These are phyloP conservation scores for Tor tambroides DNA, from an alignment of 2,113 vertebrate species.

Conservation along the genomic window DNA sequence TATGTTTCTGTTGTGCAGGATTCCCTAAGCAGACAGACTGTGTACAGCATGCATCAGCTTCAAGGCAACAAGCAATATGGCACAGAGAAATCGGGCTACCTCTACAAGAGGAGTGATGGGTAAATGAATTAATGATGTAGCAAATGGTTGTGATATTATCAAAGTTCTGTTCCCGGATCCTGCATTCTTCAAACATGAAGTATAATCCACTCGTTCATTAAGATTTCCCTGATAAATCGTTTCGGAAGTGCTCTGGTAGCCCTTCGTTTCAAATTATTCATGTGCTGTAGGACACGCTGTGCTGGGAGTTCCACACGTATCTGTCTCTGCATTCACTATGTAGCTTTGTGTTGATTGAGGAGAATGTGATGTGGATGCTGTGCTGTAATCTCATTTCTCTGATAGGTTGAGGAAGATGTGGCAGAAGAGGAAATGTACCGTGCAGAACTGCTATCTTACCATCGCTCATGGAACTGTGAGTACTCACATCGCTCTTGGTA, in stretches of 20 bases:
- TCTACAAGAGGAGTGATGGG: slow-evolving; percentile 79
- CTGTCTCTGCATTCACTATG: not conserved
- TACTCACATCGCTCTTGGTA: not conserved
- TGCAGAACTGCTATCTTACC: slow-evolving; percentile 78
- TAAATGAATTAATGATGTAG: slow-evolving; percentile 50
- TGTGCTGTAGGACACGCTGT: not conserved
- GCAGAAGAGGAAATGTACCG: slow-evolving; percentile 77
- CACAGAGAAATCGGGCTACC: slow-evolving; percentile 71
- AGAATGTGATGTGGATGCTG: not conserved
- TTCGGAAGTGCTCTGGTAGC: slow-evolving; percentile 4
- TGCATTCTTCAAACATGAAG: not conserved
- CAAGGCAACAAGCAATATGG: slow-evolving; percentile 76
- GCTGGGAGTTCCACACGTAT: not conserved
- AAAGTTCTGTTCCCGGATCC: not conserved
- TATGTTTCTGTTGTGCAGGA: slow-evolving; percentile 62
- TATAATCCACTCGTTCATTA: not conserved
- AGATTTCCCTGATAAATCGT: slow-evolving; percentile 32
- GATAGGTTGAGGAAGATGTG: slow-evolving; percentile 77
- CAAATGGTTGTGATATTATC: not conserved
- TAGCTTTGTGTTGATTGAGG: not conserved
- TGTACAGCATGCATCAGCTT: slow-evolving; percentile 76
- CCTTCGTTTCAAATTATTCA: slow-evolving; percentile 27
- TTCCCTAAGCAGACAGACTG: slow-evolving; percentile 66
- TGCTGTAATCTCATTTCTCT: slow-evolving; percentile 29
- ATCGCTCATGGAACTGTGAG: slow-evolving; percentile 76